Conservation (phyloP, 2,888 invertebrate species). For the Beris morrisii region DNA sequence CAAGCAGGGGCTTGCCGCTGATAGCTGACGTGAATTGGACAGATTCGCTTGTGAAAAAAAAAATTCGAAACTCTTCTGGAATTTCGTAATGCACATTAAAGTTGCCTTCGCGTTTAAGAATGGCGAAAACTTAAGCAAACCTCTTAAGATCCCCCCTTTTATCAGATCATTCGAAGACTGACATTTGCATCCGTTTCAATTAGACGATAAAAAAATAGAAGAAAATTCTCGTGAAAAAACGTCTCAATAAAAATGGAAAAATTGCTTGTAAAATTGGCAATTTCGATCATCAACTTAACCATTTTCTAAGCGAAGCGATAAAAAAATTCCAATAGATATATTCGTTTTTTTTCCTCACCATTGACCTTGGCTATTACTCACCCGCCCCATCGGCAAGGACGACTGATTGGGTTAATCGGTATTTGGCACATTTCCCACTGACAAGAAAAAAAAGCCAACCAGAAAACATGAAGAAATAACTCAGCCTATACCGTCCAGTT, state of each 20-base stretch:
- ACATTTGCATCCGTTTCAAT: constrained; percentile 25
- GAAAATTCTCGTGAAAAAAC: constrained; percentile 6
- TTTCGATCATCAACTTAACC: constrained; percentile 18
- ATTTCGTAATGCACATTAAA: too few relatives aligned
- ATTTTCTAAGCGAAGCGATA: neutral
- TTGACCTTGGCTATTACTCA: constrained; percentile 14
- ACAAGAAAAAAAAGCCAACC: too few relatives aligned
- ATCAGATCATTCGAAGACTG: constrained; percentile 9
- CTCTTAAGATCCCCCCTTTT: neutral
- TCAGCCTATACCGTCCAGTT: too few relatives aligned
- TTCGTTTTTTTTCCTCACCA: neutral
- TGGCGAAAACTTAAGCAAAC: neutral
- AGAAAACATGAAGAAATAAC: too few relatives aligned
- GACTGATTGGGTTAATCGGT: constrained; percentile 15
- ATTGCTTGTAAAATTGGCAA: constrained; percentile 16
- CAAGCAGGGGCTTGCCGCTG: too few relatives aligned
- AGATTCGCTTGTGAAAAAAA: too few relatives aligned
- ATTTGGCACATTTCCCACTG: constrained; percentile 12
- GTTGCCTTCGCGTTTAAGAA: neutral
- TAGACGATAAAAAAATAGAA: neutral
- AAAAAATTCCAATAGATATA: constrained; percentile 5
- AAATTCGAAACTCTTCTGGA: too few relatives aligned
- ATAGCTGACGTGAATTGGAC: too few relatives aligned
- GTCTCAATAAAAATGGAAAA: constrained; percentile 10
- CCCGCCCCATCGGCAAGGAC: neutral